Conservation (phyloP, 2,888 invertebrate species). For the Mesoligia furuncula region DNA sequence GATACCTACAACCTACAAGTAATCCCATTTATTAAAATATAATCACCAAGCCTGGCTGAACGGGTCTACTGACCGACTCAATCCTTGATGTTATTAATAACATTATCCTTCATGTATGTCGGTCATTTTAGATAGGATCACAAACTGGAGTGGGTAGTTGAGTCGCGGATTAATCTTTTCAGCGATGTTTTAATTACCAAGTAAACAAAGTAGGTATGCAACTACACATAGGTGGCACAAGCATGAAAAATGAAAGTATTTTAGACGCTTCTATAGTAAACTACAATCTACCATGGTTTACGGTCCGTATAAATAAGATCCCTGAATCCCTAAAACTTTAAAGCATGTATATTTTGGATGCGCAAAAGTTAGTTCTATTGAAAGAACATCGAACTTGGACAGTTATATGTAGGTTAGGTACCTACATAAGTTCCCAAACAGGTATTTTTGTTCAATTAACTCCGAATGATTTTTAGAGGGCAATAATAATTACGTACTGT, state of each 20-base stretch:
- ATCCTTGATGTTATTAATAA: background rate
- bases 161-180: background rate
- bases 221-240: background rate
- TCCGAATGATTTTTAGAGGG: background rate
- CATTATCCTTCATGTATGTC: background rate
- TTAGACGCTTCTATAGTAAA: background rate
- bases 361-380: background rate
- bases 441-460: slow-evolving; percentile 2
- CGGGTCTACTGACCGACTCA: background rate
- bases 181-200: background rate
- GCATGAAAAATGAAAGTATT: background rate
- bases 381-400: background rate
- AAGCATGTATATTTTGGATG: background rate
- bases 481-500: background rate
- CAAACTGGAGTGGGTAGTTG: background rate
- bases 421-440: background rate
- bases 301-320: no score
- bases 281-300: background rate
- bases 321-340: background rate
- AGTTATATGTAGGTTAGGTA: background rate
- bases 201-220: background rate
- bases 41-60: background rate
- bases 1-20: background rate
- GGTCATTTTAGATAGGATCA: background rate
- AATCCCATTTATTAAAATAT: slow-evolving; percentile 13